Evolutionary conservation across 2,797 vertebrate species (phyloP).

Genomic region (Fundulus diaphanus): DNA sequence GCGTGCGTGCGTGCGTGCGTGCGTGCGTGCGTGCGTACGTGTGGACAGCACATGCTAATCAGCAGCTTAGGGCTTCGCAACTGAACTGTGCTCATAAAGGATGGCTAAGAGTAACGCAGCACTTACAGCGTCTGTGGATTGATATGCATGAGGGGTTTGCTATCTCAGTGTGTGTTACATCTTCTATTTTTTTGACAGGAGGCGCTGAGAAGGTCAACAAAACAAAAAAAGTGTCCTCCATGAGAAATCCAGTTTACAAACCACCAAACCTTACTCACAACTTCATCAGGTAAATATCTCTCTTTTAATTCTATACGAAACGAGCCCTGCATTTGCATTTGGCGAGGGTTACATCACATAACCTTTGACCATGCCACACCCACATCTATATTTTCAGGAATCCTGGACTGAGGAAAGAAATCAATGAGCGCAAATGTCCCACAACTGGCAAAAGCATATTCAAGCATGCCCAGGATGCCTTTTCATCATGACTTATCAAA

Average conservation of each 20-base stretch:
- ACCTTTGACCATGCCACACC: no score
- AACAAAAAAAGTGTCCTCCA: background rate
- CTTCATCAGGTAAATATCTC: background rate
- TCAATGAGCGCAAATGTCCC: no score
- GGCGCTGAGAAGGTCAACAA: background rate
- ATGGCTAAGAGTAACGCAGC: constrained; percentile 11
- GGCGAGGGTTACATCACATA: no score
- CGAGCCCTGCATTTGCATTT: no score
- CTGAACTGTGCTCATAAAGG: constrained; percentile 24
- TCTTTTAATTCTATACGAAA: background rate
- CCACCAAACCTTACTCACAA: background rate
- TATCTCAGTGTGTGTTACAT: background rate
- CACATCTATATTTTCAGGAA: no score
- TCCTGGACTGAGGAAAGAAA: no score
- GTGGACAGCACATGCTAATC: background rate
- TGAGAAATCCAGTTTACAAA: background rate
- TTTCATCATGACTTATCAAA: no score
- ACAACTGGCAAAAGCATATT: no score
- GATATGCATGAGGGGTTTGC: background rate
- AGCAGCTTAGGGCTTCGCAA: constrained; percentile 10
- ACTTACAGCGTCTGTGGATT: constrained; percentile 3
- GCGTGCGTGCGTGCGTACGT: background rate
- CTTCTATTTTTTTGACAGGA: background rate
- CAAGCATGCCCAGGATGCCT: no score
- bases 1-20: no score